Evolutionary conservation across 2,113 vertebrate species (phyloP).

Genomic region (Nestor notabilis): DNA sequence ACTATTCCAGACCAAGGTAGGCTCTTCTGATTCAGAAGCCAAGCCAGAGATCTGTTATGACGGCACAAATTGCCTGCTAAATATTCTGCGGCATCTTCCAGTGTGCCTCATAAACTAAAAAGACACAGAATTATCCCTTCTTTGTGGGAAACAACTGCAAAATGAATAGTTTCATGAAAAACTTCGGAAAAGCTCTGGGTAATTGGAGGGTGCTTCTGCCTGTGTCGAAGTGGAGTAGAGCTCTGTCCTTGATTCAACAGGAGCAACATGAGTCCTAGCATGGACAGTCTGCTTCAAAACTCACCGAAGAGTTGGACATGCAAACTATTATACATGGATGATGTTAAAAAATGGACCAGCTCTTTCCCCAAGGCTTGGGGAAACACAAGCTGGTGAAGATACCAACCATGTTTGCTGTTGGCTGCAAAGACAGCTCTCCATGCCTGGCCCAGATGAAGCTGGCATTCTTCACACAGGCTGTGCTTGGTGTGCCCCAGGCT

Average conservation of each 20-base stretch:
- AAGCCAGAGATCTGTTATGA: conserved; percentile 9
- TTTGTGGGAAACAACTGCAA: neutral
- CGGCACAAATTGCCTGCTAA: neutral
- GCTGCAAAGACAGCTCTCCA: neutral
- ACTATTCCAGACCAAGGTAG: neutral
- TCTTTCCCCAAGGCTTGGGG: neutral
- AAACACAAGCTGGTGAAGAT: neutral
- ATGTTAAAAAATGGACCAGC: neutral
- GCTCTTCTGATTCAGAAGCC: neutral
- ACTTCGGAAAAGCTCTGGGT: neutral
- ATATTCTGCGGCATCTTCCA: neutral
- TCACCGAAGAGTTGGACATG: neutral
- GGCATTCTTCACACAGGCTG: accelerated
- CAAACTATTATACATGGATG: neutral
- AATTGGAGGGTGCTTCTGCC: neutral
- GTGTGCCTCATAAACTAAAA: neutral
- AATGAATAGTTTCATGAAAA: neutral
- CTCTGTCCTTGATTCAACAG: neutral
- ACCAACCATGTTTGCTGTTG: neutral
- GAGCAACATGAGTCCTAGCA: neutral
- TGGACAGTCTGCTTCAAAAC: neutral
- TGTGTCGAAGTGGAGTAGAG: neutral
- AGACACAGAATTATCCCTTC: neutral
- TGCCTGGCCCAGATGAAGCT: neutral
- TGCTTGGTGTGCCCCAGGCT: neutral